Conservation (phyloP, 2,797 vertebrate species). For the Oryzias sinensis region DNA sequence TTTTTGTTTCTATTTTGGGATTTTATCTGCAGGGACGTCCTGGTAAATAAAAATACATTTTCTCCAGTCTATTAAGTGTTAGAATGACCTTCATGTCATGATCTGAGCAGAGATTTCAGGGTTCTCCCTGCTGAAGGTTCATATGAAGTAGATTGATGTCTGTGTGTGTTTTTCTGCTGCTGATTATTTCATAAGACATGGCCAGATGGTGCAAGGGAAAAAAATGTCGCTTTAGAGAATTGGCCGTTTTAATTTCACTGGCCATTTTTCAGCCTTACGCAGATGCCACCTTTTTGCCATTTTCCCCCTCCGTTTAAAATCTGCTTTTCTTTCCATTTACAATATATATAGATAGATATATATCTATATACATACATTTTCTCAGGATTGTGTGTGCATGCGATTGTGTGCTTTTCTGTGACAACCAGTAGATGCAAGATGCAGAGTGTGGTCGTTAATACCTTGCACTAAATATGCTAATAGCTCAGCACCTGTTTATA, state of each 20-base stretch:
- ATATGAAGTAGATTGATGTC: slow-evolving; percentile 32
- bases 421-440: slow-evolving; percentile 44
- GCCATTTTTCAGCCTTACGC: slow-evolving; percentile 37
- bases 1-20: not conserved
- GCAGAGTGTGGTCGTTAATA: slow-evolving; percentile 38
- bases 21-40: not conserved
- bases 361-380: not conserved
- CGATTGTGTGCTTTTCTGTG: slow-evolving; percentile 23
- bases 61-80: not conserved
- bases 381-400: slow-evolving; percentile 1
- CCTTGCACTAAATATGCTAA: slow-evolving; percentile 72
- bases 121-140: slow-evolving; percentile 1
- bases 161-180: slow-evolving; percentile 48
- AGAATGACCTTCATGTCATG: not conserved
- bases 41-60: not conserved
- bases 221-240: slow-evolving; percentile 24
- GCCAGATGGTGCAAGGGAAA: slow-evolving; percentile 58
- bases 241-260: slow-evolving; percentile 33
- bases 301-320: slow-evolving; percentile 11
- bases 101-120: slow-evolving; percentile 11
- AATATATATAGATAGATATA: no score
- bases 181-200: slow-evolving; percentile 56
- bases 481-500: slow-evolving; percentile 63
- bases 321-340: slow-evolving; percentile 12
- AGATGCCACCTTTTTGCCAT: slow-evolving; percentile 25